Evolutionary conservation across 2,888 invertebrate species (phyloP).

Genomic region (Ochropleura leucogaster): DNA sequence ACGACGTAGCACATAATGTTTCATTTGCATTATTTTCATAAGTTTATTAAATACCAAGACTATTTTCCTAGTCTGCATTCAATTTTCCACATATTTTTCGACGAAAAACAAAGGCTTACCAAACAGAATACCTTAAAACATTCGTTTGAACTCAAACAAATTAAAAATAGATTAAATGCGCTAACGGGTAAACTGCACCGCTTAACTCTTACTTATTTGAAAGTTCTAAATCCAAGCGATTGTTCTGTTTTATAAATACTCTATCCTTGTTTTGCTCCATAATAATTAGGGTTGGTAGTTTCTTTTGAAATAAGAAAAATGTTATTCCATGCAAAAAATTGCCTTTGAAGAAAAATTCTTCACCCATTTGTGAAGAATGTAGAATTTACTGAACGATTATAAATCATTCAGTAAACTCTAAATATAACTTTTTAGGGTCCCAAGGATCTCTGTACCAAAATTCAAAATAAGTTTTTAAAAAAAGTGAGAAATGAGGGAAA

Average conservation of each 20-base stretch:
- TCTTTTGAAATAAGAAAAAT: not conserved
- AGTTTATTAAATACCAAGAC: not conserved
- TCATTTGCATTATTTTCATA: not conserved
- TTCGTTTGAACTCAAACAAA: slow-evolving; percentile 49
- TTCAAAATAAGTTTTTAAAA: no score
- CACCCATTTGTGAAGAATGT: no score
- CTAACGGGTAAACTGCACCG: slow-evolving; percentile 53
- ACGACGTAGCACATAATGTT: slow-evolving; percentile 5
- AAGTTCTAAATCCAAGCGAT: slow-evolving; percentile 66
- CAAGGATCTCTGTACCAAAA: no score
- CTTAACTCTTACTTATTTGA: slow-evolving; percentile 33
- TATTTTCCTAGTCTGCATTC: not conserved
- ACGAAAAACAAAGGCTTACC: slow-evolving; percentile 11
- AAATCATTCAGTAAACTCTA: no score
- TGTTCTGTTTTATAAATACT: slow-evolving; percentile 61
- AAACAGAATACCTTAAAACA: slow-evolving; percentile 44
- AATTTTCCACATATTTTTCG: not conserved
- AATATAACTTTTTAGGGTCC: no score
- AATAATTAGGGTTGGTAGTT: slow-evolving; percentile 30
- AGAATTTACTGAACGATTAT: no score
- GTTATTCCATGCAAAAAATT: not conserved
- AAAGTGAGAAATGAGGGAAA: no score
- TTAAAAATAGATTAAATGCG: slow-evolving; percentile 64
- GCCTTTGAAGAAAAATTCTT: no score
- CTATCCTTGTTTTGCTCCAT: slow-evolving; percentile 55